Conservation (phyloP, 2,797 vertebrate genomes). For the Lycodopsis pacificus region DNA sequence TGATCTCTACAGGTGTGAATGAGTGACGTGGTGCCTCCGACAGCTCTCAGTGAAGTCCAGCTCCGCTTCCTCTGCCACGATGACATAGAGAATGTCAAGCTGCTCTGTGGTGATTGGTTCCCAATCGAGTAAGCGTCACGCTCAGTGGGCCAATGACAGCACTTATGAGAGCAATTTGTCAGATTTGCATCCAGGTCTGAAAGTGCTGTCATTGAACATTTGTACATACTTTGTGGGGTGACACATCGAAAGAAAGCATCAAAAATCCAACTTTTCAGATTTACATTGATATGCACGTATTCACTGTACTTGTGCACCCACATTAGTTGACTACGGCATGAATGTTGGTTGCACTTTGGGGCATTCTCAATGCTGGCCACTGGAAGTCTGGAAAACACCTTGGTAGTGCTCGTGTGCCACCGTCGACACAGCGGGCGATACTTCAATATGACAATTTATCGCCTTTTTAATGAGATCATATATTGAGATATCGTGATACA, state of each 20-base stretch:
- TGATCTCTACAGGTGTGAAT: conserved; percentile 91
- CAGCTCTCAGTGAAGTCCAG: conserved; percentile 95
- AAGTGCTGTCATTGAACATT: neutral
- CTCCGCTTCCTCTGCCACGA: conserved; percentile 98
- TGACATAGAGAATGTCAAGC: conserved; percentile 99
- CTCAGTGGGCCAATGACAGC: neutral
- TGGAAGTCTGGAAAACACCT: neutral
- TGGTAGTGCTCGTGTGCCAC: too few species aligned
- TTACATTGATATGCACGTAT: neutral
- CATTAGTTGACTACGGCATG: neutral
- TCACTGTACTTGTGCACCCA: neutral
- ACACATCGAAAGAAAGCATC: neutral
- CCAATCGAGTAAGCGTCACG: conserved; percentile 92
- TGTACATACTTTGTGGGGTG: too few species aligned
- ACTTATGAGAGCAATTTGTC: too few species aligned
- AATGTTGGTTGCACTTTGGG: neutral
- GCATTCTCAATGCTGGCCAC: neutral
- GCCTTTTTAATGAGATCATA: too few species aligned
- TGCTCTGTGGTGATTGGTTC: conserved; percentile 98
- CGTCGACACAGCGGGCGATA: too few species aligned
- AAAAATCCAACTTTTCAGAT: neutral
- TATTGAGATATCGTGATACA: too few species aligned
- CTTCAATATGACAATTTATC: too few species aligned
- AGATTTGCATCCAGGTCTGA: too few species aligned
- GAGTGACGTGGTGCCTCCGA: conserved; percentile 96